Evolutionary conservation across 2,113 vertebrate species (phyloP), one percentile per base, ranked within the genome.

Genomic region (Thunnus thynnus): DNA sequence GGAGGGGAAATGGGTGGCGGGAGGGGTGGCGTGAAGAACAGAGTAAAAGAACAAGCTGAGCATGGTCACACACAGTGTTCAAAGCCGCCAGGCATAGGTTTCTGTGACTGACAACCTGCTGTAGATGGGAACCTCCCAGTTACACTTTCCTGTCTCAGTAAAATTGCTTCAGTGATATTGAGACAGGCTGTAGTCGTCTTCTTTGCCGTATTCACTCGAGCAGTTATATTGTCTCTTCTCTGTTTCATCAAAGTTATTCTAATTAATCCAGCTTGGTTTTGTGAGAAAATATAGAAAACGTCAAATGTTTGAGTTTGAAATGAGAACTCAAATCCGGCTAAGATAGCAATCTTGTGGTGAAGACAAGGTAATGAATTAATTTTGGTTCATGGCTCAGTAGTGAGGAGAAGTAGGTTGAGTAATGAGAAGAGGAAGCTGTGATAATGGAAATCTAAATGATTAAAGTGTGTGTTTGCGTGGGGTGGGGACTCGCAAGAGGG

Each of bases 401-500:
- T 84, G 69, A 78, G 76, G 63, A 79, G 73, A 89, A 87, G 79
- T 72, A 71, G 78, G 80, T 88, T 92, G 91, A 92, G 81, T 90
- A 92, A 93, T 92, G 91, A 93, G 86, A 84, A 80, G 83, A 79
- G 86, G 80, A 90, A 89, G 83, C 78, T 36, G 82, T 85, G 88
- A 92, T 92, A 93, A 93, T 92, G 86, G 86, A 83, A 93, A 90
- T 87, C 78, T 87, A 91, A 92, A 92, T 92, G 88, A 90, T 90
- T 90, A 87, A 89, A 93, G 78, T 80, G 81, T 57, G 62, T 85
- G 66, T 88, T 86, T 89, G 75, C 72, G 58, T 64, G 50, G 46
- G 64, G 11, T 60, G 67, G 58, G 17, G 61, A 76, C 66, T 72
- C 63, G 41, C 3, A 80, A 44, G 58, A 46, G 50, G 7, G 47